A percentile compares a stretch with the other conserved stretches of the same genome.
Conservation (phyloP, 2,797 vertebrate genomes). For the Phalloptychus januarius region DNA sequence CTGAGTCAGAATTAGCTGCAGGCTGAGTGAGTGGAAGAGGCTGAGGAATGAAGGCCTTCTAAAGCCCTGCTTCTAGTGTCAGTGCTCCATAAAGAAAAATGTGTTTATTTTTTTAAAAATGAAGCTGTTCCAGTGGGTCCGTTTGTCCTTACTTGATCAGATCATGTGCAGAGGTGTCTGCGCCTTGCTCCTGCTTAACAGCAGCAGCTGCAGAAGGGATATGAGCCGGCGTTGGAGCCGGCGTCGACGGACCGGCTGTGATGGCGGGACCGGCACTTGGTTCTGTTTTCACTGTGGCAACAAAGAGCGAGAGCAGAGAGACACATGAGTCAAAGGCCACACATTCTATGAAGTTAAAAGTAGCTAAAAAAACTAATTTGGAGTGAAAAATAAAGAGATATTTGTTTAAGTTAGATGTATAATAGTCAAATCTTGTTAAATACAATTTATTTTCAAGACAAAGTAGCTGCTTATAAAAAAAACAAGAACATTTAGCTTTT, state of each 20-base stretch:
- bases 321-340: constrained; percentile 1
- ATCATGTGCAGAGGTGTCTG: constrained; percentile 82
- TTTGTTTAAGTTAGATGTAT: neutral
- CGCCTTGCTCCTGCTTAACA: constrained; percentile 91
- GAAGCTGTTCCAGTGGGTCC: neutral
- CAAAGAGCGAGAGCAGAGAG: constrained; percentile 14
- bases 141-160: constrained; percentile 87
- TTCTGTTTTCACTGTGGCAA: constrained; percentile 91
- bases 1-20: neutral
- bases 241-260: constrained; percentile 67
- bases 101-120: neutral
- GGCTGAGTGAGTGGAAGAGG: neutral
- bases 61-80: neutral
- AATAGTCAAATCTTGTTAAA: neutral
- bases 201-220: constrained; percentile 74
- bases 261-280: constrained; percentile 81
- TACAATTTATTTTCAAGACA: neutral
- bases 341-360: neutral
- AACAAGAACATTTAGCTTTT: neutral
- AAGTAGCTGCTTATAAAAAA: neutral
- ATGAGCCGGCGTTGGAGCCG: constrained; percentile 54
- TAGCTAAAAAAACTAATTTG: neutral
- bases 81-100: neutral
- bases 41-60: neutral
- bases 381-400: neutral